Conservation (phyloP, 1,140 invertebrate species). For the Hypsibius dujardini region DNA sequence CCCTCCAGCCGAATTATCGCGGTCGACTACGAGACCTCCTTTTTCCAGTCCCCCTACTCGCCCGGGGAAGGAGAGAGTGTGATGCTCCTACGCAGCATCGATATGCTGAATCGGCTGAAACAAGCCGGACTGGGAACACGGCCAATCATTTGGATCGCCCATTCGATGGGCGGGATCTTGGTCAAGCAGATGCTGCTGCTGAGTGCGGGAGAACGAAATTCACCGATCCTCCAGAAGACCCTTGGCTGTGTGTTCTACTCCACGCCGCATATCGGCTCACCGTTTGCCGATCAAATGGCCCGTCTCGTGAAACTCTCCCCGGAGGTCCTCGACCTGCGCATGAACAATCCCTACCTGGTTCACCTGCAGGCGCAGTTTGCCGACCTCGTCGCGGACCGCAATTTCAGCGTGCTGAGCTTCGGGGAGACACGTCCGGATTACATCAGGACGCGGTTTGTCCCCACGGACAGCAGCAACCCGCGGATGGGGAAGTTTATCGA, state of each 20-base stretch:
- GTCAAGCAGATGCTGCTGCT: conserved; percentile 17
- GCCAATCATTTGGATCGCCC: background rate
- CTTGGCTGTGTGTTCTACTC: conserved; percentile 13
- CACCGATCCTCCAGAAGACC: background rate
- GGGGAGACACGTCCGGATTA: conserved; percentile 11
- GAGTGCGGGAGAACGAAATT: background rate
- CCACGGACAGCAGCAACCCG: background rate
- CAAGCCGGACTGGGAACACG: background rate
- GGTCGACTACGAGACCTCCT: conserved; percentile 14
- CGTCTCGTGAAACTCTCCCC: background rate
- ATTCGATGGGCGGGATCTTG: conserved; percentile 11
- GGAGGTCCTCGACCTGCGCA: conserved; percentile 5
- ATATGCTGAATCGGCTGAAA: background rate
- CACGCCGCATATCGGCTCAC: conserved; percentile 7
- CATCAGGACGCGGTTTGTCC: conserved; percentile 3
- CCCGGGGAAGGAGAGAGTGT: background rate
- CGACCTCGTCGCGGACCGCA: background rate
- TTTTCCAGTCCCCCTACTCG: background rate
- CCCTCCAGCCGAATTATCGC: conserved; percentile 13
- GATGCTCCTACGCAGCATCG: background rate
- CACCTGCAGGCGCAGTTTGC: background rate
- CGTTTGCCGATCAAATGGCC: conserved; percentile 15
- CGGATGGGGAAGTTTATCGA: conserved; percentile 8
- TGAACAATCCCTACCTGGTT: conserved; percentile 14
- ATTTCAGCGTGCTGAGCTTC: background rate